phyloP scores from a whole-genome alignment of 2,797 vertebrate genomes.

The Nannoperca obscura region DNA sequence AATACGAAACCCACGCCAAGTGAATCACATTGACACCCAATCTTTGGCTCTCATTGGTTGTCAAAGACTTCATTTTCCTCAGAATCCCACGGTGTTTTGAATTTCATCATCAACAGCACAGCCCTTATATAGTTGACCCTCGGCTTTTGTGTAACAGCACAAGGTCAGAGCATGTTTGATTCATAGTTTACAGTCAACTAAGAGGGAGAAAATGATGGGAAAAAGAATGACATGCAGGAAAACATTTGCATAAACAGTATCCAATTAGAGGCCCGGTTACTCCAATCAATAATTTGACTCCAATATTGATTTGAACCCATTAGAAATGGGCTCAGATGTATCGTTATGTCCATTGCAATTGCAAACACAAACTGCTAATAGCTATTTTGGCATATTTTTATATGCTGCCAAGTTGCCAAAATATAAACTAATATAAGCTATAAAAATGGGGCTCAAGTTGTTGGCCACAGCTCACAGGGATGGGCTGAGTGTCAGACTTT shows the following conservation, averaged over 20 bases:
- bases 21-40: slow-evolving; percentile 69
- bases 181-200: slow-evolving; percentile 8
- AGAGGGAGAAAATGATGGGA: slow-evolving; percentile 7
- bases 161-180: slow-evolving; percentile 7
- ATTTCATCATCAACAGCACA: slow-evolving; percentile 22
- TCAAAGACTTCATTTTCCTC: slow-evolving; percentile 49
- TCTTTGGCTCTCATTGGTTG: slow-evolving; percentile 40
- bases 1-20: slow-evolving; percentile 55
- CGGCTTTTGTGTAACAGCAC: slow-evolving; percentile 28
- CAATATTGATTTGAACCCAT: background rate
- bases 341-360: background rate
- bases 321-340: background rate
- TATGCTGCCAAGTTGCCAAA: background rate
- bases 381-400: background rate
- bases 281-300: background rate
- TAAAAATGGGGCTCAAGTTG: background rate
- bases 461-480: background rate
- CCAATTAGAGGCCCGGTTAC: background rate
- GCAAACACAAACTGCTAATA: background rate
- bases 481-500: background rate
- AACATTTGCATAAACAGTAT: background rate
- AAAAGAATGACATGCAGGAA: background rate
- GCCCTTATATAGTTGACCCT: slow-evolving; percentile 8
- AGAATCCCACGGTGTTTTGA: slow-evolving; percentile 33
- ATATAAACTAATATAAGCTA: background rate